Evolutionary conservation across 2,888 invertebrate species (phyloP), one percentile per base, ranked within the genome.

Genomic region (Dilophus febrilis): DNA sequence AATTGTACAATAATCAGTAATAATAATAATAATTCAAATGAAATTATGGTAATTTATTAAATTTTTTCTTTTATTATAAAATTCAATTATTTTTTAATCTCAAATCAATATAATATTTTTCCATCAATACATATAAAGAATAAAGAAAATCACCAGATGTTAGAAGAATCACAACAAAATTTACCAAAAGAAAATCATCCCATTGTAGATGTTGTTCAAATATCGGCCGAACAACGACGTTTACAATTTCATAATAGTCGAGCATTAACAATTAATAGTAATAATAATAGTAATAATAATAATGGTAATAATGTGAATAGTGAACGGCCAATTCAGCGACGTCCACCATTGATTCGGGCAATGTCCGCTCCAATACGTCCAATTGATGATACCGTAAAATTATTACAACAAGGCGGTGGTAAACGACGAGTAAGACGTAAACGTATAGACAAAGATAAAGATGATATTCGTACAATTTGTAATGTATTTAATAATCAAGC

Each of bases 311-410:
- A 31, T 11, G n/a, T 11, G 7, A 13, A 7, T 13, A 17, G n/a
- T 14, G 16, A 33, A 14, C 13, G 16, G 4, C 13, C 11, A 11
- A 17, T 10, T 11, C 33, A 33, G 11, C 18, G 29, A 30, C 2
- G 4, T n/a, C 12, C 56, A 58, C 35, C 56, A 60, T 41, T 60
- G 50, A 52, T 59, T 41, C 59, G 63, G 48, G 61, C 62, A 50
- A 63, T 63, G 62, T 63, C 63, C 45, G 63, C 63, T 46, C 63
- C 63, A 38, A 59, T 62, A 37, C 61, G 61, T 10, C 48, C 52
- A 40, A 40, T 52, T 31, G 36, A 42, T 13, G 42, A 13, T 14
- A 36, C 17, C 17, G 16, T 36, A n/a, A 36, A 36, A 17, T 12
- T 36, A 3, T n/a, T 16, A 11, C 28, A 35, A 14, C 6, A 6